Evolutionary conservation across 1,140 invertebrate genomes (phyloP).

Genomic region (honey bee (Apis mellifera)): DNA sequence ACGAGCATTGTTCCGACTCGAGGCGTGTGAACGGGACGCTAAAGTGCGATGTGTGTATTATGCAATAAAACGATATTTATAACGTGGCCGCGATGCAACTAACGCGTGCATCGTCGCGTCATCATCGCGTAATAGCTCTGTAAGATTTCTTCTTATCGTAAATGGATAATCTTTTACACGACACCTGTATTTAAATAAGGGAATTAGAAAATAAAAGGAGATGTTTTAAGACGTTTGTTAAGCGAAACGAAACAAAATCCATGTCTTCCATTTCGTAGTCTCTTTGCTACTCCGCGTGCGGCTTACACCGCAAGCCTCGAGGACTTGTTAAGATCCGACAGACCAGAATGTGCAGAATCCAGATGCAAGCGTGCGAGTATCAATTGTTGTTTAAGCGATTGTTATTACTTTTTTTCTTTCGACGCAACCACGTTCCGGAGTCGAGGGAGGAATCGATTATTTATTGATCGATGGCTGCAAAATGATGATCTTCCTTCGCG

Average conservation of each 20-base stretch:
- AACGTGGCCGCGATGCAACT: slow-evolving; percentile 58
- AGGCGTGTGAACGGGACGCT: slow-evolving; percentile 62
- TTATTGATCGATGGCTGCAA: not conserved
- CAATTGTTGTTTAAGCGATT: slow-evolving; percentile 47
- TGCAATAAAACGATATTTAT: slow-evolving; percentile 76
- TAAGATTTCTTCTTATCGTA: not conserved
- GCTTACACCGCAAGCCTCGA: not conserved
- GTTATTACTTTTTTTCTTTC: not conserved
- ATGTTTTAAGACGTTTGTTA: not conserved
- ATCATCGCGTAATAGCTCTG: not conserved
- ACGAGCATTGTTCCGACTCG: not conserved
- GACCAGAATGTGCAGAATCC: no score
- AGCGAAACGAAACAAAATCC: slow-evolving; percentile 69
- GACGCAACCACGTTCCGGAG: slow-evolving; percentile 12
- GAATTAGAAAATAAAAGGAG: not conserved
- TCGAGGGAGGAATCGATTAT: not conserved
- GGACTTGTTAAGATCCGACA: not conserved
- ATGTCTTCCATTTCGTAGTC: slow-evolving; percentile 75
- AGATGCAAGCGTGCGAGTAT: slow-evolving; percentile 12
- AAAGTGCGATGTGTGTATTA: slow-evolving; percentile 78
- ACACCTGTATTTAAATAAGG: slow-evolving; percentile 1
- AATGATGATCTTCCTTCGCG: not conserved
- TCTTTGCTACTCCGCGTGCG: slow-evolving; percentile 7
- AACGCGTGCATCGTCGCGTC: slow-evolving; percentile 49
- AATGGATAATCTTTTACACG: slow-evolving; percentile 34